Evolutionary conservation across 2,888 invertebrate species (phyloP).

Genomic region (Ametastegia equiseti): DNA sequence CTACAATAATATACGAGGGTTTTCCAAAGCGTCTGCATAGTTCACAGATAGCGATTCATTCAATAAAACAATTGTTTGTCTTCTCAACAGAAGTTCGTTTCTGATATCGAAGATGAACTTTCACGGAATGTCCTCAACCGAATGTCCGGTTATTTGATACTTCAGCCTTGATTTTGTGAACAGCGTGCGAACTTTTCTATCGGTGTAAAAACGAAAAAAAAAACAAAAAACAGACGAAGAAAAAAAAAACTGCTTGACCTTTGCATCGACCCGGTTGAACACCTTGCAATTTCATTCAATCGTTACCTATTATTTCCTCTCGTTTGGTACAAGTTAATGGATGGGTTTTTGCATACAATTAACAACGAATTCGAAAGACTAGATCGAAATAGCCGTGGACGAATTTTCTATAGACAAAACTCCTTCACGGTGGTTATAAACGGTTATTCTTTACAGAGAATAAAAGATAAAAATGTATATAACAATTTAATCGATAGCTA

Average conservation of each 20-base stretch:
- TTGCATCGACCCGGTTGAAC: background rate
- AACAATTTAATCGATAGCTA: background rate
- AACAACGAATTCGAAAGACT: background rate
- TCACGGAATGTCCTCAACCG: background rate
- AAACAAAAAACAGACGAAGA: background rate
- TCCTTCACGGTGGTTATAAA: background rate
- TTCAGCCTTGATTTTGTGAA: background rate
- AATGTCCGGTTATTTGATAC: too few species aligned
- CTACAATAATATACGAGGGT: too few species aligned
- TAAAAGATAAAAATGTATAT: background rate
- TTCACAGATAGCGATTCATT: background rate
- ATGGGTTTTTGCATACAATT: slow-evolving; percentile 1
- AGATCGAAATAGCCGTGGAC: background rate
- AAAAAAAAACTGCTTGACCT: slow-evolving; percentile 18
- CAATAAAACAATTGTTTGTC: background rate
- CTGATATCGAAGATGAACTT: background rate
- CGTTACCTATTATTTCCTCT: background rate
- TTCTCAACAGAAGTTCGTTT: background rate
- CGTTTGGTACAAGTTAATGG: background rate
- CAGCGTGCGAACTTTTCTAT: background rate
- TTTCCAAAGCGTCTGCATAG: background rate
- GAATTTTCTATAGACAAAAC: background rate
- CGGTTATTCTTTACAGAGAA: background rate
- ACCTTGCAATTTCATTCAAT: slow-evolving; percentile 12
- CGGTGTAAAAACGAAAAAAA: background rate